A percentile compares a stretch with the other conserved stretches of the same genome.
Evolutionary conservation across 2,113 vertebrate species (phyloP).

Genomic region (Petrocephalus zakoni): DNA sequence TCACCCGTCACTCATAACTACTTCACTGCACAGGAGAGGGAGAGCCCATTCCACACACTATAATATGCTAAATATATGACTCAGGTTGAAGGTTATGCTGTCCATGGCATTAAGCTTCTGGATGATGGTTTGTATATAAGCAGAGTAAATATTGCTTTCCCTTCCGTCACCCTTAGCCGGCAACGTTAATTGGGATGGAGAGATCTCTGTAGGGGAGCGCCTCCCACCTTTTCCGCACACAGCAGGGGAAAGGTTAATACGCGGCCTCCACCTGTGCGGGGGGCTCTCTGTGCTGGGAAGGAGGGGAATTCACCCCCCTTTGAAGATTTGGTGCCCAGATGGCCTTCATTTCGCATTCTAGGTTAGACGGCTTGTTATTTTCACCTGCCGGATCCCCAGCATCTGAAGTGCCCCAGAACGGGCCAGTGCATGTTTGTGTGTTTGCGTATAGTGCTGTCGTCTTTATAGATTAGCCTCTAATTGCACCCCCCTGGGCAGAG

Average conservation of each 20-base stretch:
- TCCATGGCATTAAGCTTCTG: neutral
- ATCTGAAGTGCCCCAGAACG: neutral
- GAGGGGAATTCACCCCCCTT: neutral
- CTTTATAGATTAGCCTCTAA: neutral
- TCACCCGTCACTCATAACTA: no score
- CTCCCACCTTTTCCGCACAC: neutral
- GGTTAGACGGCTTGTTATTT: neutral
- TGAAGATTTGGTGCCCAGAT: conserved; percentile 18
- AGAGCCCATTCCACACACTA: neutral
- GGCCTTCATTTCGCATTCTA: conserved; percentile 1
- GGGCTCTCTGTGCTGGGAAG: conserved; percentile 9
- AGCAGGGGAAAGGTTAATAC: conserved; percentile 20
- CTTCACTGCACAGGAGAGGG: neutral
- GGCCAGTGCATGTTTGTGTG: neutral
- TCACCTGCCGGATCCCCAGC: neutral
- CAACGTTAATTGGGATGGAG: neutral
- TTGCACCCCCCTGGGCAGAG: neutral
- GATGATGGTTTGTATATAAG: neutral
- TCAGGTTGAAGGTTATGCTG: neutral
- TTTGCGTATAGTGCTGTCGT: neutral
- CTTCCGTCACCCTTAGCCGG: neutral
- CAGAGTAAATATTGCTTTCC: neutral
- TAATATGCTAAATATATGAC: neutral
- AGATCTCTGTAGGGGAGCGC: neutral
- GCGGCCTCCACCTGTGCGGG: neutral